Conservation (phyloP, 2,888 invertebrate genomes). For the Nineta flava region DNA sequence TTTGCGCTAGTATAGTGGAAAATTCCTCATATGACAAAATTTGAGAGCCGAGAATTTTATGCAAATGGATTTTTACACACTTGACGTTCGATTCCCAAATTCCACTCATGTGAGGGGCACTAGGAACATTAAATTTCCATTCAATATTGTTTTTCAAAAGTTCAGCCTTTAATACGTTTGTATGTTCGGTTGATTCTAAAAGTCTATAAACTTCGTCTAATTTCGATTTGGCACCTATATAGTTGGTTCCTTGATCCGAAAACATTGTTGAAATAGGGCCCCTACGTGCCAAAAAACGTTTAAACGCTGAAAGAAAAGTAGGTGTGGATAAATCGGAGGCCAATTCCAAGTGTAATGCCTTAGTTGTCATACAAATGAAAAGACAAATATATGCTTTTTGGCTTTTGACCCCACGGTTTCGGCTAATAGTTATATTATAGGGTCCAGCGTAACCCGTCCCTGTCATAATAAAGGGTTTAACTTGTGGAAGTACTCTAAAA, state of each 20-base stretch:
- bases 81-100: neutral
- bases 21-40: neutral
- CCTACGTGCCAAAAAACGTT: constrained; percentile 15
- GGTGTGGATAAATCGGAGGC: constrained; percentile 12
- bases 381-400: constrained; percentile 14
- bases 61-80: neutral
- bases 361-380: constrained; percentile 15
- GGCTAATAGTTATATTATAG: neutral
- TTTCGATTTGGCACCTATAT: constrained; percentile 14
- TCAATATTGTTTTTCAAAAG: constrained; percentile 4
- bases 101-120: neutral
- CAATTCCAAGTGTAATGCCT: constrained; percentile 15
- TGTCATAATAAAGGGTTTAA: neutral
- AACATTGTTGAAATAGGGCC: constrained; percentile 12
- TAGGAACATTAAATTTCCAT: constrained; percentile 7
- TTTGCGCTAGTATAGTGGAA: neutral
- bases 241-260: constrained; percentile 17
- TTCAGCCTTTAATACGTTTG: constrained; percentile 4
- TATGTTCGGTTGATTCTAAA: neutral
- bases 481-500: neutral
- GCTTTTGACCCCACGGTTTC: constrained; percentile 8
- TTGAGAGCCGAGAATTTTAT: neutral
- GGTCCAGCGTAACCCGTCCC: neutral
- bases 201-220: constrained; percentile 1
- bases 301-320: constrained; percentile 12